phyloP scores from a whole-genome alignment of 2,888 invertebrate genomes.

The Acronicta aceris region DNA sequence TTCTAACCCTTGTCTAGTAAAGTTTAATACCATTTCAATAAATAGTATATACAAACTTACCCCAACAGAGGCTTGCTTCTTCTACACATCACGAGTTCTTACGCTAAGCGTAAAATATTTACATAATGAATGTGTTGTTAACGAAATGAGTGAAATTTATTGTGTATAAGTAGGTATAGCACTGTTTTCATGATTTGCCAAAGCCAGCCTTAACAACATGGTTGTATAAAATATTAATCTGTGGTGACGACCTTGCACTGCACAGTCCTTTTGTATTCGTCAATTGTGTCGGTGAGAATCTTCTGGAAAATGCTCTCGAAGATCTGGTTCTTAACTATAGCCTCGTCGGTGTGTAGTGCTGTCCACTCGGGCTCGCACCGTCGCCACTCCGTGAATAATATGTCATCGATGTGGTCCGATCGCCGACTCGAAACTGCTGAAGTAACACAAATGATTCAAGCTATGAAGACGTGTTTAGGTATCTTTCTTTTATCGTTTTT shows the following conservation, averaged over 20 bases:
- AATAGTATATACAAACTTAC: constrained; percentile 35
- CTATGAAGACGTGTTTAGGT: no score
- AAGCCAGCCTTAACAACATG: constrained; percentile 10
- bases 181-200: constrained; percentile 17
- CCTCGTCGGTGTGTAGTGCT: constrained; percentile 78
- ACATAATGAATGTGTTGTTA: constrained; percentile 27
- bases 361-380: constrained; percentile 86
- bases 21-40: constrained; percentile 44
- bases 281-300: constrained; percentile 79
- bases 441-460: constrained; percentile 19
- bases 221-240: constrained; percentile 22
- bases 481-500: no score
- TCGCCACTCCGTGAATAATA: constrained; percentile 82
- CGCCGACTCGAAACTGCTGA: constrained; percentile 77
- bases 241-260: constrained; percentile 14
- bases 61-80: constrained; percentile 22
- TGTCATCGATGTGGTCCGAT: constrained; percentile 84
- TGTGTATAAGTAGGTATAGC: constrained; percentile 3
- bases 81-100: constrained; percentile 32
- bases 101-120: constrained; percentile 41
- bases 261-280: constrained; percentile 79
- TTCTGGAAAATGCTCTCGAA: constrained; percentile 84
- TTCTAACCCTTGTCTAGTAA: constrained; percentile 22
- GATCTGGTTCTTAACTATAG: constrained; percentile 79
- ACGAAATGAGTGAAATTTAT: constrained; percentile 23